Evolutionary conservation across 2,888 invertebrate species (phyloP), one percentile per base, ranked within the genome.

Genomic region (Heliconius hortense): DNA sequence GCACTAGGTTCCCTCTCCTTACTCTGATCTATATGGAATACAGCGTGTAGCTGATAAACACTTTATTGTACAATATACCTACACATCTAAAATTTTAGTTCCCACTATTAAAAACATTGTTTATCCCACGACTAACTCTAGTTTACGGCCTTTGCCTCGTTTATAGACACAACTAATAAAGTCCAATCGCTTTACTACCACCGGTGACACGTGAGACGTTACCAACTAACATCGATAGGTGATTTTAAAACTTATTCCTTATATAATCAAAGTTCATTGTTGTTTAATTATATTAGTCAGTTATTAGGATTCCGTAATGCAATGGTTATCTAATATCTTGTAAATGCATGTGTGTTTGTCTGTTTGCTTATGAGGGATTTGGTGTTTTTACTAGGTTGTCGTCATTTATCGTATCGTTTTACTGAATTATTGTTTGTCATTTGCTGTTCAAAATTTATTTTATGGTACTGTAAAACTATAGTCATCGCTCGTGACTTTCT

Each of bases 81-180:
- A 48, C 7, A n/a, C 78, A 26, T 13, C 77, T 76, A 79, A 31
- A 66, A 70, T 76, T 35, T 31, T 73, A 68, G 56, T 72, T 53
- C 35, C 56, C 64, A 64, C 74, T 77, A 79, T 82, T 82, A 80
- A 82, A 79, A 80, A 82, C 81, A 79, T 82, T 80, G 80, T 81
- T 79, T 78, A 78, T 77, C 76, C 79, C 76, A 79, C 67, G 78
- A 71, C 64, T 79, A 77, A 78, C 79, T 74, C 82, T 83, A 83
- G 88, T 89, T 91, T 91, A 90, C 86, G 84, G 86, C 86, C 84
- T 85, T 85, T 85, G 87, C 87, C 89, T 89, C 88, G 87, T 90
- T 90, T 92, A 92, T 90, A 87, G 89, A 86, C 89, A 87, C 87
- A 87, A 90, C 88, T 91, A 91, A 91, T 93, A 92, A 91, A 92